Conservation (phyloP, 2,888 invertebrate species). For the Muscina levida region DNA sequence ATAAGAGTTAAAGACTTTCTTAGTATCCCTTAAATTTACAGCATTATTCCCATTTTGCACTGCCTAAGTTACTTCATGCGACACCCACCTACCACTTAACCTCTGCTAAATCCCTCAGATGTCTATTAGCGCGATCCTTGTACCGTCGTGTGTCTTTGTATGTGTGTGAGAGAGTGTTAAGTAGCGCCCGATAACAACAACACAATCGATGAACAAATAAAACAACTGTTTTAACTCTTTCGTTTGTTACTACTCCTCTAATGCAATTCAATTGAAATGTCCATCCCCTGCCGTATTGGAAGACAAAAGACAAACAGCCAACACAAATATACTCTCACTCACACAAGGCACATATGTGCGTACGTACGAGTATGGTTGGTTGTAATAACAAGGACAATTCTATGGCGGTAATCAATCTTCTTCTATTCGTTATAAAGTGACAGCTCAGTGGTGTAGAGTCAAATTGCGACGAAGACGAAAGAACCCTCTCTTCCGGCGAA, state of each 20-base stretch:
- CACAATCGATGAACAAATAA: constrained; percentile 45
- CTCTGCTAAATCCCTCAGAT: too few relatives aligned
- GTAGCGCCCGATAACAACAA: constrained; percentile 27
- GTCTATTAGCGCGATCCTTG: too few relatives aligned
- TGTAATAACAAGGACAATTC: constrained; percentile 74
- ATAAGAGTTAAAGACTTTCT: too few relatives aligned
- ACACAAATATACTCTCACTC: constrained; percentile 49
- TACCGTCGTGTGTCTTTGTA: too few relatives aligned
- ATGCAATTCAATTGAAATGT: constrained; percentile 72
- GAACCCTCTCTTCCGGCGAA: constrained; percentile 69
- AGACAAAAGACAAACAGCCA: constrained; percentile 50
- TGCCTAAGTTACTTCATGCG: too few relatives aligned
- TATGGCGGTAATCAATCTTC: constrained; percentile 81
- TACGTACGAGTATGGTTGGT: too few relatives aligned
- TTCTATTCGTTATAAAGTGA: constrained; percentile 79
- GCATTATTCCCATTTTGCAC: too few relatives aligned
- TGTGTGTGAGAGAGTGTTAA: too few relatives aligned
- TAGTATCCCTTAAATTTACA: too few relatives aligned
- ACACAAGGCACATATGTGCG: constrained; percentile 43
- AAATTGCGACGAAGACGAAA: constrained; percentile 75
- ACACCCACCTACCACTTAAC: too few relatives aligned
- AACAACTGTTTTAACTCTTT: constrained; percentile 74
- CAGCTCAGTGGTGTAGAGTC: constrained; percentile 80
- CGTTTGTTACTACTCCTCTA: constrained; percentile 69
- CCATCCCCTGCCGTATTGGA: constrained; percentile 45